Base-by-base conservation (phyloP, 2,113 vertebrate species). In the Ctenomys sociabilis region DNA sequence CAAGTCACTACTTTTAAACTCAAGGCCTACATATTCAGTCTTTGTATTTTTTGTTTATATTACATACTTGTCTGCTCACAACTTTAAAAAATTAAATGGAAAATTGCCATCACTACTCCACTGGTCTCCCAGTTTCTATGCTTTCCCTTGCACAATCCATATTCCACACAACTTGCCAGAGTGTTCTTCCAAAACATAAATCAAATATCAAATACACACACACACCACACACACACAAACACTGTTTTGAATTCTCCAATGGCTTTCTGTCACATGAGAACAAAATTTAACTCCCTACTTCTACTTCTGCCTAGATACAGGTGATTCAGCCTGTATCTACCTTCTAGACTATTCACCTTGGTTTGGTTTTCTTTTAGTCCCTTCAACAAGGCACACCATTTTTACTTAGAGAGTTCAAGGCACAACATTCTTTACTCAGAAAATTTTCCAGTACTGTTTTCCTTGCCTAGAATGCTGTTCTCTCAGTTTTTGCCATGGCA, bases 71-170 rank as follows among this genome's bases (percentile, higher is more conserved):
- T 88, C 72, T 90, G 16, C 49, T 91, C 68, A 91, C 80, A 93
- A 91, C 54, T 93, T 93, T 40, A 88, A 63, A 95, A 94, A 92
- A 92, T 93, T 93, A 90, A 95, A 82, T 52, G 5, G n/a, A 93
- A 77, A 43, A 81, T 81, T 94, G 14, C 54, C n/a, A 64, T 61
- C 81, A 72, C 77, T 92, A 94, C 26, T 91, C 45, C 45, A 82
- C 24, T 11, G 37, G 2, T 73, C 37, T 94, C 45, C 35, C 43
- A 85, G 81, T 13, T 85, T 64, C 28, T 64, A 85, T 22, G 30
- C 21, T 68, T 94, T 82, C 22, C 45, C 21, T 88, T 63, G 4
- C 8, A 59, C 16, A 73, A 49, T 86, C 70, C 26, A 26, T 93
- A 92, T 90, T 90, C 43, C 52, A 95, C 6, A 86, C 13, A 78